phyloP scores from a whole-genome alignment of 2,797 vertebrate species.

The Erithacus rubecula region DNA sequence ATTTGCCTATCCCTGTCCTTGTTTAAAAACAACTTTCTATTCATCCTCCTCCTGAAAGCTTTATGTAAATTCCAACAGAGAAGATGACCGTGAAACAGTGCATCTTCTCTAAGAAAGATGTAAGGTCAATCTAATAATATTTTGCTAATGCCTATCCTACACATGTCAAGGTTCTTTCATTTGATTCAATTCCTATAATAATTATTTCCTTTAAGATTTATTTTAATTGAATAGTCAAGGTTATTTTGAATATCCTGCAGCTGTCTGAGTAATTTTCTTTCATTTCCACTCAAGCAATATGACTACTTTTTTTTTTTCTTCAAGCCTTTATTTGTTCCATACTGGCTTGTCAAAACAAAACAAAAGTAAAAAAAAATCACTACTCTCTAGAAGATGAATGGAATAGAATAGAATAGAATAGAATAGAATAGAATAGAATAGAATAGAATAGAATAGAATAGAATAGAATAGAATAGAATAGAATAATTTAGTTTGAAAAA shows the following conservation, averaged over 20 bases:
- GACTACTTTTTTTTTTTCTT: neutral
- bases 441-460: too few species aligned
- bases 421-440: neutral
- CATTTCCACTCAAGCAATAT: neutral
- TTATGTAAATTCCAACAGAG: neutral
- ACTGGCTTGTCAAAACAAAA: neutral
- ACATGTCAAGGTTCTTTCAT: neutral
- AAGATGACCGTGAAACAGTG: neutral
- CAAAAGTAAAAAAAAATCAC: neutral
- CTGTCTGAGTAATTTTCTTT: neutral
- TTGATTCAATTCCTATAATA: neutral
- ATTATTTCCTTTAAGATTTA: slow-evolving; percentile 34
- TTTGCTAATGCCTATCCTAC: neutral
- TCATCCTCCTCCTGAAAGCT: neutral
- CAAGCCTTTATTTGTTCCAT: neutral
- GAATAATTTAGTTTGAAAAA: neutral
- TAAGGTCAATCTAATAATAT: slow-evolving; percentile 7
- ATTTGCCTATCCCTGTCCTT: neutral
- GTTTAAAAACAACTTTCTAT: neutral
- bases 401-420: too few species aligned
- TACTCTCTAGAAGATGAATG: neutral
- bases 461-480: neutral
- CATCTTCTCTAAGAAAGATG: neutral
- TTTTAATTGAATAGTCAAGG: slow-evolving; percentile 6
- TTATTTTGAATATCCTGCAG: neutral